Evolutionary conservation across 2,113 vertebrate species (phyloP), one percentile per base, ranked within the genome.

Genomic region (Alosa alosa): DNA sequence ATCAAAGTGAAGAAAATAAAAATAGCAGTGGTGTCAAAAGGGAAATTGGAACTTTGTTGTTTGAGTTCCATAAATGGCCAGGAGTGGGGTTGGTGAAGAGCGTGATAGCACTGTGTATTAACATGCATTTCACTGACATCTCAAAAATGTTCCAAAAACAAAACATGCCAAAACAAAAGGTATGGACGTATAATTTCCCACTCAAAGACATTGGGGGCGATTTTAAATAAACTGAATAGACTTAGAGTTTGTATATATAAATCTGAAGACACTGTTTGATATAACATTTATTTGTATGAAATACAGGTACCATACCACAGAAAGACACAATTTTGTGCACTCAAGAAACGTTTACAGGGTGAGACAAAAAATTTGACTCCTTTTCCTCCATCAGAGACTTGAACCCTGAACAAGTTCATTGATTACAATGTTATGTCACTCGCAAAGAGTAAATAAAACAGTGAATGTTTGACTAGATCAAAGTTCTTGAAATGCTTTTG

Each of bases 201-300:
- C 60, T 64, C 60, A 25, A 64, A 64, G 25, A 7, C n/a, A 64
- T 64, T n/a, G 20, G 5, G 60, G 60, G 4, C 25, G 22, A 64
- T n/a, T 64, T 64, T 64, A n/a, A 36, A 39, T 78, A 11, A 36
- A 78, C 72, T 39, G 72, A 39, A 72, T 72, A n/a, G 60, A 64
- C 60, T 64, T 7, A 1, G 20, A 22, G n/a, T 11, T 36, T 31
- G 25, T n/a, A 36, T 25, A 1, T 72, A 72, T 72, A 72, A 20
- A 6, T 75, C 36, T 15, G 8, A n/a, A 83, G 81, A 31, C 39
- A 78, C 39, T 81, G 10, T 49, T 83, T 87, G 75, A 75, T 47
- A 81, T 85, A 83, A 31, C 84, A 88, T 93, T 95, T 94, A 95
- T 94, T 94, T 31, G 88, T 92, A 87, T 92, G 88, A 94, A 91